Base-by-base conservation (phyloP, 2,797 vertebrate genomes). In the Holocentrus rufus region DNA sequence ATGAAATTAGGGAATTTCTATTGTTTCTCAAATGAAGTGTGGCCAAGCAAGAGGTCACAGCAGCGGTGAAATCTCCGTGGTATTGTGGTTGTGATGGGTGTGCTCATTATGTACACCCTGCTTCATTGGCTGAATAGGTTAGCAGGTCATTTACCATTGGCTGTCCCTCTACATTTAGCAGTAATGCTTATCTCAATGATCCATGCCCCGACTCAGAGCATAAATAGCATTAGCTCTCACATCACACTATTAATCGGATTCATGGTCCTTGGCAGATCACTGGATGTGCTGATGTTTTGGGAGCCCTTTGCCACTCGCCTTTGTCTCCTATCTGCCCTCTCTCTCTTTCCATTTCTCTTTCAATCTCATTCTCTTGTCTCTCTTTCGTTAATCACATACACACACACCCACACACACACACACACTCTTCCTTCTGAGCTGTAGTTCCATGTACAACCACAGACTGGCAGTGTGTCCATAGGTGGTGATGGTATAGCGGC, bases 181-280 rank as follows among this genome's bases (percentile, higher is more conserved):
- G 36, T 0, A 17, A 52, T 77, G 81, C 84, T 86, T 85, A 88
- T 88, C 87, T 83, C 78, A 86, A 74, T 79, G 86, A 89, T 88
- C 82, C 84, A 84, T 72, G 74, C 52, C 59, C 64, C 8, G 39
- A 76, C 69, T 85, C 76, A 64, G 76, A 81, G 81, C 75, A 76
- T 79, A 74, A 83, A 84, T 76, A 80, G 79, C 81, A 77, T 90
- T 82, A 87, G 79, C 77, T 53, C 56, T 85, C 85, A 81, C 80
- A 85, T 87, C 85, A 77, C 83, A 62, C 76, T 82, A 85, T 87
- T 90, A 90, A 90, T 89, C 74, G 27, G 81, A 89, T 89, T 90
- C 74, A 88, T 90, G 84, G 87, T 77, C 87, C 79, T 65, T 79
- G 81, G 81, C 81, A 85, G 55, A 65, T 67, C 59, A 66, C 7